Base-by-base conservation (phyloP, 2,888 invertebrate species). In the Sicus ferrugineus region DNA sequence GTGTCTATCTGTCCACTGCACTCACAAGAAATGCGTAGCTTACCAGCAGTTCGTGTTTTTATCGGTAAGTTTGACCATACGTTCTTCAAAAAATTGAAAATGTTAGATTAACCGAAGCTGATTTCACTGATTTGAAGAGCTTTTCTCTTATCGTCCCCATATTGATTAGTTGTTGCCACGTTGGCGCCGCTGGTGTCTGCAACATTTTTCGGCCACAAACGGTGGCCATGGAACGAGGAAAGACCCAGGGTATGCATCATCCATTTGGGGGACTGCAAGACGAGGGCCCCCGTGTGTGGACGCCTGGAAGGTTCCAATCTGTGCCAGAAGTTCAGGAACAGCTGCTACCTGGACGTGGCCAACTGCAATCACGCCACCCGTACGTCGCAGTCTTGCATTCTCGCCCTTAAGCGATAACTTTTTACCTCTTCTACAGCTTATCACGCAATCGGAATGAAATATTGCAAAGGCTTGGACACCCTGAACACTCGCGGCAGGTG, bases 261-360 rank as follows among this genome's bases (percentile, higher is more conserved):
- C 6, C 7, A 48, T 23, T 11, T 16, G 3, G 42, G 38, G 3
- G 28, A 62, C 5, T 65, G 66, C 23, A 38, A 26, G 4, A 14
- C 61, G 26, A 66, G 21, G 2, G 19, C 2, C 0, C 26, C 19
- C 28, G 42, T 70, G 21, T 72, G 70, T 23, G 72, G 56, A 16
- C 68, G 68, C 16, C 50, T 62, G 11, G 66, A 58, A 1, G 11
- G 31, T 9, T 56, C 66, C 14, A 62, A 72, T 38, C 63, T 68
- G 1, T 72, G 72, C 48, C 23, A 62, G 42, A 34, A 34, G n/a
- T 72, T 72, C 21, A 9, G 3, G 2, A 70, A 68, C 31, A 11
- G 14, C 4, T 72, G 68, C 54, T 23, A 63, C 14, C 5, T 70
- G 16, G 30, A 67, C n/a, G 21, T 26, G 2, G 31, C 52, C 11